Evolutionary conservation across 2,888 invertebrate genomes (phyloP).

Genomic region (Drosophila kambysellisi): DNA sequence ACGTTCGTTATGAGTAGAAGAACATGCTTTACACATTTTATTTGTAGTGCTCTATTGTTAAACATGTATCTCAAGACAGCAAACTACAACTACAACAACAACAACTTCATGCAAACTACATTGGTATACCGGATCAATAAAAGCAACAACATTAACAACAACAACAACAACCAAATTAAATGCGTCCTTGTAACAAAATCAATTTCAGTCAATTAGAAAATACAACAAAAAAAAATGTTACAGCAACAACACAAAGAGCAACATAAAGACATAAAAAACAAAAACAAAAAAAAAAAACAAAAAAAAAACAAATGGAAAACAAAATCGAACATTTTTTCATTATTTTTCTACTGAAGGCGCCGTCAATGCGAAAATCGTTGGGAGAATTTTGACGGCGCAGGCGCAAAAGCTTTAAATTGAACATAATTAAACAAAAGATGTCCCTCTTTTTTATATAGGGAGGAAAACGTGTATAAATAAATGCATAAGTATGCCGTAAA

Average conservation of each 20-base stretch:
- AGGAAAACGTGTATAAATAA: slow-evolving; percentile 52
- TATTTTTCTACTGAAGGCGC: slow-evolving; percentile 76
- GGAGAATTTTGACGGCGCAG: slow-evolving; percentile 57
- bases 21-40: slow-evolving; percentile 49
- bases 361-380: slow-evolving; percentile 40
- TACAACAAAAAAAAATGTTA: slow-evolving; percentile 51
- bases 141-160: slow-evolving; percentile 37
- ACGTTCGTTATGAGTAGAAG: slow-evolving; percentile 70
- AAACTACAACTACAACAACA: slow-evolving; percentile 20
- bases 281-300: slow-evolving; percentile 36
- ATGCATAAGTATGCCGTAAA: slow-evolving; percentile 61
- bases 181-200: slow-evolving; percentile 84
- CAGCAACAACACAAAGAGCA: slow-evolving; percentile 62
- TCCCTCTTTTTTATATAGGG: slow-evolving; percentile 64
- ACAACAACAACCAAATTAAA: slow-evolving; percentile 55
- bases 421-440: slow-evolving; percentile 59
- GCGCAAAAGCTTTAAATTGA: slow-evolving; percentile 81
- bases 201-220: slow-evolving; percentile 84
- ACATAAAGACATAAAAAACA: slow-evolving; percentile 57
- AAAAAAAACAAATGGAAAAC: slow-evolving; percentile 43
- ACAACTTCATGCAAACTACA: slow-evolving; percentile 39
- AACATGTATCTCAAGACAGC: slow-evolving; percentile 39
- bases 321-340: slow-evolving; percentile 66
- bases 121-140: slow-evolving; percentile 59
- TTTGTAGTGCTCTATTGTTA: slow-evolving; percentile 65